A percentile compares a stretch with the other conserved stretches of the same genome.
These are phyloP conservation scores for Premnoplex brunnescens DNA, from an alignment of 2,797 vertebrate species.

Conservation along the genomic window DNA sequence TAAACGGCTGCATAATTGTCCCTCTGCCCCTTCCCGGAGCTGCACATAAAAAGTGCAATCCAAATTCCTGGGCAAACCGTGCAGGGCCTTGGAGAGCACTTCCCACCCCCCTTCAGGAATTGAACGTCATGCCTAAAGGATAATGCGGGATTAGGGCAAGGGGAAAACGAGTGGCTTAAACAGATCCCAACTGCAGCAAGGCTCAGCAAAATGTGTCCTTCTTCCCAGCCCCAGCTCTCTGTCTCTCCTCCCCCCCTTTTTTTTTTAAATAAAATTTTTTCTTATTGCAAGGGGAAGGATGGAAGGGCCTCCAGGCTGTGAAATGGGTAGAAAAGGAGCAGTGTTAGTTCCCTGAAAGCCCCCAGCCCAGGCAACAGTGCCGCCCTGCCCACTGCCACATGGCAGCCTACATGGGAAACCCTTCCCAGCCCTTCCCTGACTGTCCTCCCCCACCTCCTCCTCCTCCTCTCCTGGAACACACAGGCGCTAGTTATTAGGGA, in stretches of 20 bases:
- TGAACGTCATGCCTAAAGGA: conserved; percentile 43
- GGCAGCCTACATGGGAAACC: conserved; percentile 23
- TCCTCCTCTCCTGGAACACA: conserved; percentile 25
- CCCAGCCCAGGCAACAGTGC: not conserved
- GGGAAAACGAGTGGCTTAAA: conserved; percentile 55
- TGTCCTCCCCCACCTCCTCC: not conserved
- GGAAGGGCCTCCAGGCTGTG: conserved; percentile 22
- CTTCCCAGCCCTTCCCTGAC: not conserved
- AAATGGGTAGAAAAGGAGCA: conserved; percentile 26
- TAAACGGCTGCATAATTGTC: conserved; percentile 1
- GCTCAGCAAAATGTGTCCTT: not conserved
- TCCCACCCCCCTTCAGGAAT: conserved; percentile 27
- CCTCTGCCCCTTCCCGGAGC: conserved; percentile 12
- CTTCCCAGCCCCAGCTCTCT: not conserved
- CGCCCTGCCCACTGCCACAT: not conserved
- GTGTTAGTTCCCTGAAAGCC: not conserved
- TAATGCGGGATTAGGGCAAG: conserved; percentile 57
- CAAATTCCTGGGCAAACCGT: conserved; percentile 49
- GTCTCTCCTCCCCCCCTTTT: too few species aligned
- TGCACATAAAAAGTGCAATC: conserved; percentile 33
- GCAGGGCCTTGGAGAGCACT: conserved; percentile 28
- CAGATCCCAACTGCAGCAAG: not conserved
- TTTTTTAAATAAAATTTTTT: not conserved
- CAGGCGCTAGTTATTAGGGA: conserved; percentile 63
- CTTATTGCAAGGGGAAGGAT: not conserved